Percentiles rank a stretch among this genome's conserved stretches.
These are phyloP conservation scores for Coendou prehensilis DNA, from an alignment of 2,797 vertebrate species.

Conservation along the genomic window DNA sequence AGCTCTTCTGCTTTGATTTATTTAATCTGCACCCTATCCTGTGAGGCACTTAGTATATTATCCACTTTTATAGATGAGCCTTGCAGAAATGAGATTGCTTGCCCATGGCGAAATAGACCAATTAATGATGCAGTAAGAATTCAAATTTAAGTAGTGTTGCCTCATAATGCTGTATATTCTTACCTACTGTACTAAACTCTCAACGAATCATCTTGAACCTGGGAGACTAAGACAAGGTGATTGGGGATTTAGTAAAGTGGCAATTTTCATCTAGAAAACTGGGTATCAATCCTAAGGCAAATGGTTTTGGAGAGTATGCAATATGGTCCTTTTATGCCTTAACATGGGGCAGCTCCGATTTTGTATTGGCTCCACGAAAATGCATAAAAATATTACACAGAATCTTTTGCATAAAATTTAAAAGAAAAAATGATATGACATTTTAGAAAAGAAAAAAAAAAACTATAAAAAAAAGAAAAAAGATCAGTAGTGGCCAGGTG, in stretches of 20 bases:
- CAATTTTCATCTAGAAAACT: neutral
- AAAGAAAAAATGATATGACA: neutral
- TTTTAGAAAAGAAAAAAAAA: neutral
- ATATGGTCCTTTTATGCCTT: neutral
- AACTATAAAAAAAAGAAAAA: neutral
- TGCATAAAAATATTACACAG: neutral
- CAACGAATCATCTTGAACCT: neutral
- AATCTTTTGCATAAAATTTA: neutral
- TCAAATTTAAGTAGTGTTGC: neutral
- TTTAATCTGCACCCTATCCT: neutral
- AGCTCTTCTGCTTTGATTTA: neutral
- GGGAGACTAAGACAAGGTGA: neutral
- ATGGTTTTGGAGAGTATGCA: neutral
- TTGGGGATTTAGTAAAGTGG: rapidly evolving
- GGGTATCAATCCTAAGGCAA: neutral
- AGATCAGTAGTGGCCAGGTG: neutral
- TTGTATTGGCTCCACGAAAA: neutral
- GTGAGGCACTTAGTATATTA: neutral
- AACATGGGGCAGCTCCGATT: neutral
- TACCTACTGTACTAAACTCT: rapidly evolving
- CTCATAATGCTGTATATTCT: neutral
- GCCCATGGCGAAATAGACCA: neutral
- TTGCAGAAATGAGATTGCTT: neutral
- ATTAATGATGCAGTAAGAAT: neutral
- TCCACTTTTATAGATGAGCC: neutral